These are phyloP conservation scores for Dryadula phaetusa DNA, from an alignment of 2,888 invertebrate species.

Conservation along the genomic window DNA sequence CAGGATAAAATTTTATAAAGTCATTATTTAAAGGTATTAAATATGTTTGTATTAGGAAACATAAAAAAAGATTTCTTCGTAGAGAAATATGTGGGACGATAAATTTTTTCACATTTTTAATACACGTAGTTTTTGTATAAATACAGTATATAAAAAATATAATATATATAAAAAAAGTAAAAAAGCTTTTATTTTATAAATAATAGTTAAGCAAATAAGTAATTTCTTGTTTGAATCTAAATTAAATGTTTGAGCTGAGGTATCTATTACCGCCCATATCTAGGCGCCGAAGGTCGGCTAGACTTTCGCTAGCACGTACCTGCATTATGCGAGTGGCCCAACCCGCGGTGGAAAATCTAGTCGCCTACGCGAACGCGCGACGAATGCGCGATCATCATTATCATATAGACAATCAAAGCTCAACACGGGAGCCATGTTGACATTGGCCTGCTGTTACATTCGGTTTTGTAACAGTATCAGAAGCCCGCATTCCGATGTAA, in stretches of 20 bases:
- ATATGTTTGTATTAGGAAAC: not conserved
- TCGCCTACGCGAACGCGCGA: conserved; percentile 71
- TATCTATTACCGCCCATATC: conserved; percentile 75
- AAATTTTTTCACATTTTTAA: too few species aligned
- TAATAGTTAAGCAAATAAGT: too few species aligned
- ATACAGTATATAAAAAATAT: too few species aligned
- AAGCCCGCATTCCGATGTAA: conserved; percentile 75
- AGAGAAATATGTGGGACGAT: too few species aligned
- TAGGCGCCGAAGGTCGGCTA: conserved; percentile 78
- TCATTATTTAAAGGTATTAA: too few species aligned
- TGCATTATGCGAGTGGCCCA: conserved; percentile 69
- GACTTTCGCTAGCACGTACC: conserved; percentile 76
- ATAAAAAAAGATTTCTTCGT: not conserved
- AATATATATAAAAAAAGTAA: not conserved
- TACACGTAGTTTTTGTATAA: too few species aligned
- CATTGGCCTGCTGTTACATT: conserved; percentile 78
- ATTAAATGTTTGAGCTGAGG: conserved; percentile 69
- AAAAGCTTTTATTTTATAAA: too few species aligned
- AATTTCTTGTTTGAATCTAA: conserved; percentile 54
- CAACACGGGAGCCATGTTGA: conserved; percentile 69
- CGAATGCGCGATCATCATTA: conserved; percentile 66
- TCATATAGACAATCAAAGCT: conserved; percentile 63
- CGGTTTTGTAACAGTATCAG: conserved; percentile 79
- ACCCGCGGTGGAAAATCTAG: conserved; percentile 74
- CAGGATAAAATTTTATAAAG: not conserved